These are phyloP conservation scores for Cephalopachus bancanus DNA, from an alignment of 2,797 vertebrate species.

Conservation along the genomic window DNA sequence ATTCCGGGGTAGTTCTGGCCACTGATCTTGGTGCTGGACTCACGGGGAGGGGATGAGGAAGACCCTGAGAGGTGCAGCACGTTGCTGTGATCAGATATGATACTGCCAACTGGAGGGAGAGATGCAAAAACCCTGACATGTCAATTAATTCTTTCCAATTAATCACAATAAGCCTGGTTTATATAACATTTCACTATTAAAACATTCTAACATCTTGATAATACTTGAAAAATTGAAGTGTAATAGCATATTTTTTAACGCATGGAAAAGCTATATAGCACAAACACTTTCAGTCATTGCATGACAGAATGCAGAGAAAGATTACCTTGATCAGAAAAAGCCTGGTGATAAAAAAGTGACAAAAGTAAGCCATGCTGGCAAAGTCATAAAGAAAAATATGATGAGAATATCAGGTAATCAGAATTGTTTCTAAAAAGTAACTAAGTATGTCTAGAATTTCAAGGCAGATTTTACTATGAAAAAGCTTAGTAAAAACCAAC, in stretches of 20 bases:
- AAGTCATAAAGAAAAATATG: slow-evolving; percentile 79
- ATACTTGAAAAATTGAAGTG: slow-evolving; percentile 57
- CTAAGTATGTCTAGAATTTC: slow-evolving; percentile 48
- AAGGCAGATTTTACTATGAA: slow-evolving; percentile 60
- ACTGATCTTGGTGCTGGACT: slow-evolving; percentile 93
- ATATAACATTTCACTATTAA: slow-evolving; percentile 73
- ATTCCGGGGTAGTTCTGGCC: slow-evolving; percentile 94
- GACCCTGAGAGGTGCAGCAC: slow-evolving; percentile 94
- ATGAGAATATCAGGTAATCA: slow-evolving; percentile 60
- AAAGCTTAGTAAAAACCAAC: slow-evolving; percentile 57
- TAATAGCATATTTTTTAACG: slow-evolving; percentile 58
- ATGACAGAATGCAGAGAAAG: slow-evolving; percentile 59
- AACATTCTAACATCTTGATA: slow-evolving; percentile 71
- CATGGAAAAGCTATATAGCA: slow-evolving; percentile 54
- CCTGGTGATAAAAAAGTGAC: slow-evolving; percentile 62
- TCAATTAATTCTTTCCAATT: slow-evolving; percentile 78
- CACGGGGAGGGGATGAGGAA: slow-evolving; percentile 94
- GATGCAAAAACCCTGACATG: slow-evolving; percentile 84
- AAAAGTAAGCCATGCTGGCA: slow-evolving; percentile 74
- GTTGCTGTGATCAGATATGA: slow-evolving; percentile 92
- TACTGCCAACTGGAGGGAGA: slow-evolving; percentile 90
- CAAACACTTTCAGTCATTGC: slow-evolving; percentile 72
- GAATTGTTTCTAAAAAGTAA: slow-evolving; percentile 62
- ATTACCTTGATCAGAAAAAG: slow-evolving; percentile 76
- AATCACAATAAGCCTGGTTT: slow-evolving; percentile 71